These are phyloP conservation scores for Monomorium pharaonis DNA, from an alignment of 1,140 invertebrate genomes.

Conservation along the genomic window DNA sequence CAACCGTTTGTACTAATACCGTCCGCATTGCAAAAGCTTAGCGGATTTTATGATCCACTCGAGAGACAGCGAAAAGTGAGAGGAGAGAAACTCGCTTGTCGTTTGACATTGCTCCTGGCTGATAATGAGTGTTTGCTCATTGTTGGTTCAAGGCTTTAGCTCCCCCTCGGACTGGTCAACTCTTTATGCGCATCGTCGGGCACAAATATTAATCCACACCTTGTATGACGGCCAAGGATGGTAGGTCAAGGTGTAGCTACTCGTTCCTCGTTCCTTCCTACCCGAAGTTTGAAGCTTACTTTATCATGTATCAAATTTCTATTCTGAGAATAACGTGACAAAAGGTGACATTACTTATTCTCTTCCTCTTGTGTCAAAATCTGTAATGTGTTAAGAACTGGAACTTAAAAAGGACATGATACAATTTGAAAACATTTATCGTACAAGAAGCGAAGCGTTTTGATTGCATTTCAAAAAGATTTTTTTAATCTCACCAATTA, in stretches of 20 bases:
- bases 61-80: slow-evolving; percentile 63
- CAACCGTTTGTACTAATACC: neutral
- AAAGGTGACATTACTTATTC: neutral
- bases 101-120: slow-evolving; percentile 75
- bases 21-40: neutral
- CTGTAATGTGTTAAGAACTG: neutral
- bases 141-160: slow-evolving; percentile 73
- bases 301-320: neutral
- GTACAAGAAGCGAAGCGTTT: neutral
- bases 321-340: neutral
- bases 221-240: slow-evolving; percentile 40
- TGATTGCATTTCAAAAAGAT: neutral
- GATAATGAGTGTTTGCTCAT: slow-evolving; percentile 78
- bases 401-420: neutral
- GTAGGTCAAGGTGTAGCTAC: slow-evolving; percentile 8
- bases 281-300: neutral
- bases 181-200: slow-evolving; percentile 4
- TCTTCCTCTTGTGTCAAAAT: neutral
- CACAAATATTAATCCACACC: slow-evolving; percentile 39
- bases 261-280: slow-evolving; percentile 19
- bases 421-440: neutral
- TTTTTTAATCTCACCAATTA: too few relatives aligned
- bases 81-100: slow-evolving; percentile 61
- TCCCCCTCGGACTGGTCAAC: slow-evolving; percentile 27
- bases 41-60: neutral